Evolutionary conservation across 2,113 vertebrate genomes (phyloP).

Genomic region (Sinocyclocheilus anshuiensis): DNA sequence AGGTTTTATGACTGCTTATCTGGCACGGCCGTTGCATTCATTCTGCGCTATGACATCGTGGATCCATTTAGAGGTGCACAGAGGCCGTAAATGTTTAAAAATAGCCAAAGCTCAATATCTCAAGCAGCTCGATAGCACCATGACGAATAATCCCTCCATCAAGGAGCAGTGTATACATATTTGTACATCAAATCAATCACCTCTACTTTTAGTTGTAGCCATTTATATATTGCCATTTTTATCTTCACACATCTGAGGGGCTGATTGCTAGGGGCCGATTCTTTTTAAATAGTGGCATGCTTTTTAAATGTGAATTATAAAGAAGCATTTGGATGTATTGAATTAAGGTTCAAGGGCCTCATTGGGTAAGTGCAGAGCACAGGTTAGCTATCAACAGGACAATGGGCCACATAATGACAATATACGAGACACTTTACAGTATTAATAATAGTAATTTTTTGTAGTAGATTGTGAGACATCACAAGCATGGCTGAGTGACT

Average conservation of each 20-base stretch:
- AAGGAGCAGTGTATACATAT: background rate
- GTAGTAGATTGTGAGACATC: background rate
- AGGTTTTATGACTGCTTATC: constrained; percentile 17
- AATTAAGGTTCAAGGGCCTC: constrained; percentile 15
- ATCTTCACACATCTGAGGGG: background rate
- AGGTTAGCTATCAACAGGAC: background rate
- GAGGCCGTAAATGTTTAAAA: constrained; percentile 51
- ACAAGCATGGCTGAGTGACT: background rate
- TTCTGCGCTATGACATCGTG: constrained; percentile 31
- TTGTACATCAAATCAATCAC: constrained; percentile 46
- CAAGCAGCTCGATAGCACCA: constrained; percentile 14
- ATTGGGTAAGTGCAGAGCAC: constrained; percentile 1
- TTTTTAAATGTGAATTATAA: background rate
- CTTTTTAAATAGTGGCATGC: constrained; percentile 21
- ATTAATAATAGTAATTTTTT: background rate
- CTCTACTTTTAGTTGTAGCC: constrained; percentile 32
- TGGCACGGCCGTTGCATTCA: constrained; percentile 41
- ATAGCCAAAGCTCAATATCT: constrained; percentile 40
- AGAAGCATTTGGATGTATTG: background rate
- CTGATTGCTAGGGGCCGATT: background rate
- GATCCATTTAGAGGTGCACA: constrained; percentile 36
- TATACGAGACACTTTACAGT: background rate
- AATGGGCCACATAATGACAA: background rate
- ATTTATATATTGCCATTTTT: constrained; percentile 28
- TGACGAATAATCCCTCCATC: constrained; percentile 30